Base-by-base conservation (phyloP, 1,140 invertebrate genomes). In the Phenacoccus solenopsis region DNA sequence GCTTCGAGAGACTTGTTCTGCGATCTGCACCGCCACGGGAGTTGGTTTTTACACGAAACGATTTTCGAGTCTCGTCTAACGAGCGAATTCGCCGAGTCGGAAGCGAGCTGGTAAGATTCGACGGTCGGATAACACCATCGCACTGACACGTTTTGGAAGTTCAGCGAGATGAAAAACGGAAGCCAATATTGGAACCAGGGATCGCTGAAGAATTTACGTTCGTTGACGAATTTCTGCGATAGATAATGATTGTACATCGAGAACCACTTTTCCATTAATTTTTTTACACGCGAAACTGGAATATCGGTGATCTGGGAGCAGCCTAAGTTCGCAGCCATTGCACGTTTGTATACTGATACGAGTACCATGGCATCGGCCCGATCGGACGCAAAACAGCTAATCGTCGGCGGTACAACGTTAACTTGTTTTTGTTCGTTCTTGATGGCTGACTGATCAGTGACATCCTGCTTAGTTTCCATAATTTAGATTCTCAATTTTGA, bases 221-320 rank as follows among this genome's bases (percentile, higher is more conserved):
- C 21, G 59, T n/a, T 28, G 59, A 32, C 10, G 24, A 56, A 25
- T 27, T 30, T 67, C 21, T 2, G 35, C 21, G 16, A 3, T 3
- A 24, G 67, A 68, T 57, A 38, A 28, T 57, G 28, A n/a, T 67
- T 0, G 67, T 24, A 64, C n/a, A 32, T 28, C 4, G 70, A 69
- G 61, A 61, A 56, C 56, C 22, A 56, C 25, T 30, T 25, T 1
- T 25, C 25, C 5, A 56, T 32, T 28, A 27, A 12, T 24, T 20
- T 3, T 24, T 28, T 35, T 24, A 61, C 20, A 9, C 16, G 16
- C 16, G 16, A 16, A 9, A n/a, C 38, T n/a, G 13, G 5, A 2
- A 4, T 49, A 49, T 16, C 30, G 16, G 20, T 49, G 38, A 49
- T 16, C 38, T 49, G 13, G 12, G 38, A 49, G 20, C 12, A 2